A percentile compares a stretch with the other conserved stretches of the same genome.
phyloP scores from a whole-genome alignment of 2,797 vertebrate genomes.

The Spinus olivaceus region DNA sequence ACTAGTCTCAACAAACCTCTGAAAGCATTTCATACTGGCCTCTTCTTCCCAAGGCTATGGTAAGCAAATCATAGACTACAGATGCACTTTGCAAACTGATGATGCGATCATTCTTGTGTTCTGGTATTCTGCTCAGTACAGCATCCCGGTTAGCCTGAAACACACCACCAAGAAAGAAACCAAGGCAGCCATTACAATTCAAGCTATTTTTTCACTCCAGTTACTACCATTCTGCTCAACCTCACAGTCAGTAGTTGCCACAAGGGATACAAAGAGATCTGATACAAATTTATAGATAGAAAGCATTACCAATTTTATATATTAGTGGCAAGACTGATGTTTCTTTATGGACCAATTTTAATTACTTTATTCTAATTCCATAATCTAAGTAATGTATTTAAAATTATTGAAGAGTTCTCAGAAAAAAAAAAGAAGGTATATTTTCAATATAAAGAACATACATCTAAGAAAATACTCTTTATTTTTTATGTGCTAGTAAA shows the following conservation, averaged over 20 bases:
- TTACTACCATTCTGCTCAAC: not conserved
- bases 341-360: not conserved
- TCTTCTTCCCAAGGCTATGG: constrained; percentile 94
- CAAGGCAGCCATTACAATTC: not conserved
- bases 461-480: not conserved
- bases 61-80: constrained; percentile 95
- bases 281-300: not conserved
- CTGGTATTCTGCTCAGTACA: constrained; percentile 95
- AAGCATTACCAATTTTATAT: not conserved
- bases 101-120: constrained; percentile 95
- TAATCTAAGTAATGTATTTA: not conserved
- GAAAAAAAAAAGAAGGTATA: not conserved
- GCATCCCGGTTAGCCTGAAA: constrained; percentile 89
- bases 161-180: not conserved
- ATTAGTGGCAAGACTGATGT: not conserved
- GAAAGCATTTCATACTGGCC: constrained; percentile 99
- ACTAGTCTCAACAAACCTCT: constrained; percentile 79
- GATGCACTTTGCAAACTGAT: constrained; percentile 98
- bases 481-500: not conserved
- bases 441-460: not conserved
- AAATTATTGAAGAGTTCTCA: not conserved
- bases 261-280: not conserved
- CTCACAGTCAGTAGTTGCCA: not conserved
- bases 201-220: not conserved
- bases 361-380: not conserved